Evolutionary conservation across 2,888 invertebrate species (phyloP).

Genomic region (Poecilobothrus nobilitatus): DNA sequence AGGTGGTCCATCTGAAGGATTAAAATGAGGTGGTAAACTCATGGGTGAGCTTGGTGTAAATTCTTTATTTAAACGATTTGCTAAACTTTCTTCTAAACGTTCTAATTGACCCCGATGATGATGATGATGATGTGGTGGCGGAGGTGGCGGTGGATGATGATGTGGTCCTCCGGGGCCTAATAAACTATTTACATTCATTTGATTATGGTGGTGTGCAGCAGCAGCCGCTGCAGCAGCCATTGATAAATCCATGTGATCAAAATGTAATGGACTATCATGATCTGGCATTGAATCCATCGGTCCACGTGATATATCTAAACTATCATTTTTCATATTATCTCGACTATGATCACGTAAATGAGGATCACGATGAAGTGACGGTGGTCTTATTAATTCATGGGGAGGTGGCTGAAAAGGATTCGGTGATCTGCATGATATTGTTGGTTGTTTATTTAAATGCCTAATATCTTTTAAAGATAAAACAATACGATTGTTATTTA

Average conservation of each 20-base stretch:
- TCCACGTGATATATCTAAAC: constrained; percentile 36
- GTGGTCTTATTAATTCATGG: constrained; percentile 22
- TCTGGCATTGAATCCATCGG: constrained; percentile 32
- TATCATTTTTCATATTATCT: constrained; percentile 39
- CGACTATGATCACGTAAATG: constrained; percentile 20
- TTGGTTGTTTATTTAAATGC: constrained; percentile 38
- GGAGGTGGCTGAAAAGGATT: constrained; percentile 28
- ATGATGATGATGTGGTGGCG: constrained; percentile 21
- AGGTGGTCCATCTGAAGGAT: constrained; percentile 45
- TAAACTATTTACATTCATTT: constrained; percentile 37
- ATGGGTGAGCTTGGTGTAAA: constrained; percentile 42
- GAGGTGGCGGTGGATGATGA: constrained; percentile 24
- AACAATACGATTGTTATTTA: constrained; percentile 41
- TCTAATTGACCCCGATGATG: constrained; percentile 25
- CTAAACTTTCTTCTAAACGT: constrained; percentile 40
- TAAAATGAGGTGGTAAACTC: constrained; percentile 42
- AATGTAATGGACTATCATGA: constrained; percentile 38
- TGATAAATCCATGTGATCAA: constrained; percentile 44
- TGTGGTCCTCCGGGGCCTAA: constrained; percentile 37
- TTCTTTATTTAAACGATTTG: constrained; percentile 40
- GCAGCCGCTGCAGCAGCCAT: constrained; percentile 43
- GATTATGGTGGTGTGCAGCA: constrained; percentile 37
- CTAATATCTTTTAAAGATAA: constrained; percentile 43
- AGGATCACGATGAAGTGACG: background rate
- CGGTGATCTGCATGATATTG: constrained; percentile 18